Evolutionary conservation across 2,797 vertebrate genomes (phyloP), one percentile per base, ranked within the genome.

Genomic region (Delichon dasypus): DNA sequence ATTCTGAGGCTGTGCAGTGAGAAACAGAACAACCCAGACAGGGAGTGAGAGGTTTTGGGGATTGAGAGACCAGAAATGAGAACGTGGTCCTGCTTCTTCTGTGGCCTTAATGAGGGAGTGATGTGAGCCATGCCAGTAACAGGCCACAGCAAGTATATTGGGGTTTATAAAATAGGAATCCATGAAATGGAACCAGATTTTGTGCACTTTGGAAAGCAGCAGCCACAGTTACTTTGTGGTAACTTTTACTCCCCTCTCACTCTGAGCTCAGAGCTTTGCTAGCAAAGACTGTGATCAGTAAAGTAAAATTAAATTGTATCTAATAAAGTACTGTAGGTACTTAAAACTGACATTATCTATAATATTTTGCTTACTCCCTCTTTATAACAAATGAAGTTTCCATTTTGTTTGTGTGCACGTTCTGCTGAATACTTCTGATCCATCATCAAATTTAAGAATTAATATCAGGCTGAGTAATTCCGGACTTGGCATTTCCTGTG

Each of bases 401-500:
- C 14, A 21, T 72, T 88, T 74, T 79, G 40, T 61, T 65, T 58
- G 40, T 34, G 13, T 79, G 53, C 16, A 4, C 74, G 26, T 70
- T 78, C 73, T 83, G 36, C 85, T 76, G 86, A 88, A 60, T 32
- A 9, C 45, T 84, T 84, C 42, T 53, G 53, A 78, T 55, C 70
- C 36, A 60, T 71, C 57, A 76, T 80, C 45, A 66, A 67, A 60
- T 82, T 62, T 60, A 72, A 85, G 55, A 80, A 65, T 91, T 81
- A 86, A 32, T 81, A 60, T 58, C 55, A 66, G 74, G 60, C 60
- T 92, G 89, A 71, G 70, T 90, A 48, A 85, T 90, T 79, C 62
- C 27, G 48, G 72, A 73, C 60, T 72, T 73, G 92, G 88, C 84
- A 83, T 92, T 94, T 91, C 38, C 73, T 68, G 51, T 81, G 88